Evolutionary conservation across 2,797 vertebrate genomes (phyloP).

Genomic region (Borostomias antarcticus): DNA sequence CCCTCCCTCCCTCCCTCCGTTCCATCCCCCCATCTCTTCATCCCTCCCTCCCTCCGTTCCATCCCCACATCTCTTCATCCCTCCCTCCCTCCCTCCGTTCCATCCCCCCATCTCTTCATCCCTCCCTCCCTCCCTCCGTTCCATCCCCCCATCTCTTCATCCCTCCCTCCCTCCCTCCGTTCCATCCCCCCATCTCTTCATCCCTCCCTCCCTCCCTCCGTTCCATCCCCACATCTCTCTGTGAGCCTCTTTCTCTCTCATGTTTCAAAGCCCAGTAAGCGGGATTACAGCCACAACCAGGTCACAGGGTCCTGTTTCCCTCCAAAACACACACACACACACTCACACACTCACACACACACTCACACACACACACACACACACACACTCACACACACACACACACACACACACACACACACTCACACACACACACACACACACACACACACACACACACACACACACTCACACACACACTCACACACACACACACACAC

Average conservation of each 20-base stretch:
- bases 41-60: not conserved
- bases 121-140: constrained; percentile 4
- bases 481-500: too few species aligned
- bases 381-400: too few species aligned
- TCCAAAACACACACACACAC: constrained; percentile 31
- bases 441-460: too few species aligned
- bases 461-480: too few species aligned
- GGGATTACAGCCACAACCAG: constrained; percentile 61
- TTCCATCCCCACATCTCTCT: constrained; percentile 27
- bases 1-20: constrained; percentile 21
- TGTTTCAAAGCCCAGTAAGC: constrained; percentile 61
- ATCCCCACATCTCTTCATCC: too few species aligned
- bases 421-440: too few species aligned
- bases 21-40: constrained; percentile 8
- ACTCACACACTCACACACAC: not conserved
- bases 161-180: not conserved
- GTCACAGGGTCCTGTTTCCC: constrained; percentile 53
- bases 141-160: not conserved
- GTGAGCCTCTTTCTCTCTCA: constrained; percentile 4
- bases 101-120: too few species aligned
- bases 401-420: too few species aligned
- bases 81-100: not conserved
- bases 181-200: constrained; percentile 17
- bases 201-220: constrained; percentile 5
- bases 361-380: not conserved